Conservation (phyloP, 1,140 invertebrate genomes). For the Gerris buenoi region DNA sequence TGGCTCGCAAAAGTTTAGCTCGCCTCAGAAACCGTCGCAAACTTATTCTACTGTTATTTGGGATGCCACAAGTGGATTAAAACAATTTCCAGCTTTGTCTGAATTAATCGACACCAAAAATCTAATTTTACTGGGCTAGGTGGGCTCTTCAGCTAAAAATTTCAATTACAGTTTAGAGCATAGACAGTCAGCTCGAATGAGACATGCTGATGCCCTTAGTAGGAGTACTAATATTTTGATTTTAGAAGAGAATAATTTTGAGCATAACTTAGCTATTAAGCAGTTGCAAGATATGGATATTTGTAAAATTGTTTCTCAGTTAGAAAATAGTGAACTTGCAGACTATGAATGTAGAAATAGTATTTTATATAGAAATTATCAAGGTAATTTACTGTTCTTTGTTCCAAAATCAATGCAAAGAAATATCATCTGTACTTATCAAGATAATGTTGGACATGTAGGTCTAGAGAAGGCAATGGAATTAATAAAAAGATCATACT, state of each 20-base stretch:
- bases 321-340: not conserved
- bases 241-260: not conserved
- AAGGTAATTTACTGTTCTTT: conserved; percentile 8
- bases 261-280: not conserved
- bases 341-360: not conserved
- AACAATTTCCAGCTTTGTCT: no score
- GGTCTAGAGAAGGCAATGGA: conserved; percentile 20
- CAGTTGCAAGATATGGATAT: not conserved
- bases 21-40: no score
- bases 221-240: not conserved
- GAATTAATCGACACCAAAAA: no score
- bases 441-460: conserved; percentile 23
- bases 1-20: no score
- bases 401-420: conserved; percentile 17
- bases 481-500: conserved; percentile 14
- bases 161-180: not conserved
- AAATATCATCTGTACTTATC: conserved; percentile 16
- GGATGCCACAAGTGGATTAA: no score
- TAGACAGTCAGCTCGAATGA: not conserved
- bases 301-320: not conserved
- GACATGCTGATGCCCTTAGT: not conserved
- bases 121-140: no score
- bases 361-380: not conserved
- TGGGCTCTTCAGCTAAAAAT: not conserved
- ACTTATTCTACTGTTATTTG: no score